Percentiles rank a stretch among this genome's conserved stretches.
Conservation (phyloP, 2,888 invertebrate species). For the Microplitis manilae region DNA sequence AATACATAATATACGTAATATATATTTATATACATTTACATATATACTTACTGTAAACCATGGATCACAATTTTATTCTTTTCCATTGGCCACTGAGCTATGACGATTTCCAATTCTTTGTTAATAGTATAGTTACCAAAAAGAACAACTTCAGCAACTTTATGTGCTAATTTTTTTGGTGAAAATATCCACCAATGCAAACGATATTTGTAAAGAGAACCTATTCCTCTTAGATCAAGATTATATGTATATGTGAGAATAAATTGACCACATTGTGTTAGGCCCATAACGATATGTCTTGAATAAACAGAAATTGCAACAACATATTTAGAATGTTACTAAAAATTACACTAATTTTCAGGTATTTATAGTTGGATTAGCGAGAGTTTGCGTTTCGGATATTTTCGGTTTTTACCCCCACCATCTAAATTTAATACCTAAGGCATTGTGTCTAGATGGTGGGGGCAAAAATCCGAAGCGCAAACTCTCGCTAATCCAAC, state of each 20-base stretch:
- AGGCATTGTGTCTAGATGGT: no score
- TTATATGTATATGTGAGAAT: slow-evolving; percentile 88
- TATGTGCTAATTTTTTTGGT: slow-evolving; percentile 74
- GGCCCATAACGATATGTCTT: slow-evolving; percentile 94
- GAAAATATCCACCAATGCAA: slow-evolving; percentile 80
- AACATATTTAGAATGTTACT: slow-evolving; percentile 4
- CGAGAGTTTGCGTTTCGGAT: no score
- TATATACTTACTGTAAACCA: slow-evolving; percentile 76
- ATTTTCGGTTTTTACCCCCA: no score
- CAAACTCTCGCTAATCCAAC: no score
- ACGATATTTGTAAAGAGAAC: slow-evolving; percentile 77
- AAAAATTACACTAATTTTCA: neutral
- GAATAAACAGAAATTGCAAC: slow-evolving; percentile 47
- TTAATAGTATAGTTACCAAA: slow-evolving; percentile 74
- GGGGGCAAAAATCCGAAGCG: no score
- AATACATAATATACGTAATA: no score
- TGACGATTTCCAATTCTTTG: slow-evolving; percentile 76
- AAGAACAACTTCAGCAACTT: slow-evolving; percentile 76
- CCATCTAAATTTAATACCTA: no score
- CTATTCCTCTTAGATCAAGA: slow-evolving; percentile 71
- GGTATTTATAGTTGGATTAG: no score
- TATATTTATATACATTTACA: neutral
- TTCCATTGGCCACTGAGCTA: slow-evolving; percentile 83
- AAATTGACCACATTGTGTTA: slow-evolving; percentile 95
- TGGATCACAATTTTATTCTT: slow-evolving; percentile 79